Conservation (phyloP, 2,888 invertebrate genomes). For the Drosophila eohydei region DNA sequence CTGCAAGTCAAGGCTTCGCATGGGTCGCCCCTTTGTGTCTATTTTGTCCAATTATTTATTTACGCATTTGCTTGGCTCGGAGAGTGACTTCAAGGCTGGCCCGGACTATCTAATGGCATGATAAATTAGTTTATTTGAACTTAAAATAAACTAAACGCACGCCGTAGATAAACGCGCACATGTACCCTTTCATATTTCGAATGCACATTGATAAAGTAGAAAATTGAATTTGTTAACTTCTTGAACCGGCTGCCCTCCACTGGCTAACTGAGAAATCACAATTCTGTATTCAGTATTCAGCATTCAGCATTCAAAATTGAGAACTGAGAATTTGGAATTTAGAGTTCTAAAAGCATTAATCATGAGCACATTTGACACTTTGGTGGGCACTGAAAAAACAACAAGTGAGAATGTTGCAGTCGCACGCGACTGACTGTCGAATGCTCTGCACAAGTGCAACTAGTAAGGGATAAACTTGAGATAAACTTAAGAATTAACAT, state of each 20-base stretch:
- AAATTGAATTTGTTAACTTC: slow-evolving; percentile 72
- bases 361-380: slow-evolving; percentile 65
- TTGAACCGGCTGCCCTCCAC: slow-evolving; percentile 50
- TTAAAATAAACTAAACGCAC: slow-evolving; percentile 60
- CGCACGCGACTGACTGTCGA: not conserved
- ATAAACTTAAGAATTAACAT: too few species aligned
- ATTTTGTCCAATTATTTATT: slow-evolving; percentile 67
- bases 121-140: slow-evolving; percentile 74
- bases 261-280: slow-evolving; percentile 5
- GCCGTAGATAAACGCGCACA: slow-evolving; percentile 30
- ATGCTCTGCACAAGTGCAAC: not conserved
- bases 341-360: slow-evolving; percentile 62
- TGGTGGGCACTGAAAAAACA: slow-evolving; percentile 46
- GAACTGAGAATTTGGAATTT: slow-evolving; percentile 22
- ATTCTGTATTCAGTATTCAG: slow-evolving; percentile 11
- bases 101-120: slow-evolving; percentile 71
- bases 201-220: slow-evolving; percentile 76
- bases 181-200: slow-evolving; percentile 69
- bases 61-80: slow-evolving; percentile 27
- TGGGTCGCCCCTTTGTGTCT: slow-evolving; percentile 42
- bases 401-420: not conserved
- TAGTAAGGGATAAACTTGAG: too few species aligned
- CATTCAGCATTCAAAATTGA: slow-evolving; percentile 1
- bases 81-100: slow-evolving; percentile 65
- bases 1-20: slow-evolving; percentile 43